Base-by-base conservation (phyloP, 2,888 invertebrate species). In the Drosophila limbata region DNA sequence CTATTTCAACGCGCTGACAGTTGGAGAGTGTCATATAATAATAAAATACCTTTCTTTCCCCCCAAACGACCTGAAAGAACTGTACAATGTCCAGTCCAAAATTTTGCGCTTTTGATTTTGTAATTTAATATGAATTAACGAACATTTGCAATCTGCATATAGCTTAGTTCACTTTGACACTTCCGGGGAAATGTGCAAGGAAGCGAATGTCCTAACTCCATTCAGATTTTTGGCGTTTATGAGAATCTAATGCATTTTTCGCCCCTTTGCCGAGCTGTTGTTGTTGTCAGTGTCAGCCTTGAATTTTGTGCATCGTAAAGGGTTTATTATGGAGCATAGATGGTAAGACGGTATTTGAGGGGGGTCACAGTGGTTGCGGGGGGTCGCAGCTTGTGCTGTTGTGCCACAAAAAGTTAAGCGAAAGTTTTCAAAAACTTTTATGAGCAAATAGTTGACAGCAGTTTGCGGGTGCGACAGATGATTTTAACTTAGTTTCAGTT, bases 291-390 rank as follows among this genome's bases (percentile, higher is more conserved):
- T 62, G 55, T 60, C 39, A 44, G 74, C 60, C 61, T 65, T 64
- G 57, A 67, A 65, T 81, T 81, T 73, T 72, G 66, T 81, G 77
- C 71, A 72, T 70, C 77, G 65, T 79, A 72, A 83, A 81, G 69
- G 68, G 66, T 77, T 73, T 42, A 39, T 37, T 33, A 33, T 33
- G 50, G 2, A 4, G 47, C 9, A 13, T 1, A 13, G 2, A 25
- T 53, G 40, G 9, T 31, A 1, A 10, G 2, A 25, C 42, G 31
- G 13, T 31, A 31, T 6, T 19, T 31, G 53, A 8, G 28, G 28
- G 11, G 2, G 13, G 17, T 40, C n/a, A 19, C 11, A 1, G 31
- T 31, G 42, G 1, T 4, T 10, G 4, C 11, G 21, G 13, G n/a
- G 13, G 40, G 17, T 15, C 13, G 35, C 13, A 17, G 37, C 25